Evolutionary conservation across 2,113 vertebrate genomes (phyloP).

Genomic region (Phyllopteryx taeniolatus): DNA sequence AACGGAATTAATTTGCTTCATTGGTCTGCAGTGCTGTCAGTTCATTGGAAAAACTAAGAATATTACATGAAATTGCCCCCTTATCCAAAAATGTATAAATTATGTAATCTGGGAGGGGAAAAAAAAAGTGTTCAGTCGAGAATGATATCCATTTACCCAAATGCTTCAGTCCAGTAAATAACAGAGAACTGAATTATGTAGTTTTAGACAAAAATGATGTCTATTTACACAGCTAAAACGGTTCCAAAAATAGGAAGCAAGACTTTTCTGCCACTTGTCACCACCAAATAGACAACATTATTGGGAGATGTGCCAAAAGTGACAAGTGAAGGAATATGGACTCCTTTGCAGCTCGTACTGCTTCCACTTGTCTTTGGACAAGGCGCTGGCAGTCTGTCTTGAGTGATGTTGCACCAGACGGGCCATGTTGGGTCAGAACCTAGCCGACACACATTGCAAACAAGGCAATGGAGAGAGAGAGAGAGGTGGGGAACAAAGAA

Average conservation of each 20-base stretch:
- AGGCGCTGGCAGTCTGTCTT: neutral
- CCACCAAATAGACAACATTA: neutral
- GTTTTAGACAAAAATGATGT: no score
- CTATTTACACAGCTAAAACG: no score
- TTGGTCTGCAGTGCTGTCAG: no score
- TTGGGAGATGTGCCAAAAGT: neutral
- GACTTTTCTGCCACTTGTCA: neutral
- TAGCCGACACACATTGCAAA: neutral
- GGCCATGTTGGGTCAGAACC: neutral
- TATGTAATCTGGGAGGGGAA: no score
- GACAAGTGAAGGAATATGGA: neutral
- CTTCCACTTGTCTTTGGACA: neutral
- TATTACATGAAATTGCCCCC: neutral
- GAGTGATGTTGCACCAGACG: neutral
- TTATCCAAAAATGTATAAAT: no score
- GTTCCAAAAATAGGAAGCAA: no score
- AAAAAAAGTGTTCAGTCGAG: no score
- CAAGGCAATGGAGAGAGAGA: conserved; percentile 14
- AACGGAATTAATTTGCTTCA: no score
- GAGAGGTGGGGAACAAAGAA: conserved; percentile 51
- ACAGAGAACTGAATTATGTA: no score
- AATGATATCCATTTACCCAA: no score
- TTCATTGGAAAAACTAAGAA: no score
- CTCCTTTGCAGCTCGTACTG: neutral
- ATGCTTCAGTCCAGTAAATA: no score